Base-by-base conservation (phyloP, 37 sponge, comb jelly and placozoan genomes). In the Hexactinellida sp. region DNA sequence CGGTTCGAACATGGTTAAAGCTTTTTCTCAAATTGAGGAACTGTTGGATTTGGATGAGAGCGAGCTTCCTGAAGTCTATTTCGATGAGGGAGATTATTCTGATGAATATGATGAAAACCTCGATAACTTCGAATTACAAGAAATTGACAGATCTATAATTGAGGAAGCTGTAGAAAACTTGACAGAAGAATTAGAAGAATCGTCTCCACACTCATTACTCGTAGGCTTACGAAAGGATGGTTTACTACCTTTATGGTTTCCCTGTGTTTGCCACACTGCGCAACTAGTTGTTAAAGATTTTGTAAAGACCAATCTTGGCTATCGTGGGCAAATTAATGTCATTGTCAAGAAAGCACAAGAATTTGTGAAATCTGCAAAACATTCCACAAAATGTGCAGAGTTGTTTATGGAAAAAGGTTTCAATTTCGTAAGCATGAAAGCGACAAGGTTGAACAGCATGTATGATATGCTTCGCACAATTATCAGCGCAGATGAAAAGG, bases 301-400 rank as follows among this genome's bases (percentile, higher is more conserved):
- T 32, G 1, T 63, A 28, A 28, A 23, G 25, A 23, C 32, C 34
- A 23, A 63, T n/a, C 76, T 63, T 63, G 76, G 76, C 76, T 7
- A 63, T 28, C 76, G 76, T 63, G 25, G 76, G 5, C 28, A 63
- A 28, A 28, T 63, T 28, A 63, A 63, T 23, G 76, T n/a, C 34
- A 23, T 63, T 32, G 76, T 63, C 3, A 32, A 23, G 32, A 63
- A 63, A 28, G 76, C 76, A 32, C 76, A 63, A 32, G 76, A 63
- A 63, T 63, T 32, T 63, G 76, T 63, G 76, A 63, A 63, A 63
- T 63, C 32, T 63, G 25, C 32, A 7, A 63, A 63, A 32, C 3
- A n/a, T 63, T 63, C 76, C 76, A 63, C 76, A 23, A 63, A 63
- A n/a, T 63, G 76, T 63, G 76, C 76, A 23, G 76, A 63, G 34